phyloP scores from a whole-genome alignment of 1,140 invertebrate genomes.

The Homalodisca vitripennis region DNA sequence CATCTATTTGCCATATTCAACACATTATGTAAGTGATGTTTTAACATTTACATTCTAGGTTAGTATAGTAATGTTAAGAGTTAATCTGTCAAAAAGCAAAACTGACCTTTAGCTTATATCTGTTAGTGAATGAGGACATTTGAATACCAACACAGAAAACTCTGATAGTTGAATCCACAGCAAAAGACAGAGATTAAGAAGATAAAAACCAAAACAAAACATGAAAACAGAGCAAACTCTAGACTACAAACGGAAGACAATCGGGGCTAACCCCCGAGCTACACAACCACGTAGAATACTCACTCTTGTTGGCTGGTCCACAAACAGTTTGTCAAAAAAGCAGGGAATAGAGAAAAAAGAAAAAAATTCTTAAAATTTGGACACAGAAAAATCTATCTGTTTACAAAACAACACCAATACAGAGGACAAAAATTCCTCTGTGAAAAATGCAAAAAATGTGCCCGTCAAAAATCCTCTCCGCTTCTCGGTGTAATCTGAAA shows the following conservation, averaged over 20 bases:
- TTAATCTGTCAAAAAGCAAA: no score
- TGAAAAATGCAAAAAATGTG: constrained; percentile 4
- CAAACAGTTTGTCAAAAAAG: constrained; percentile 34
- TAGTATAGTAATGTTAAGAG: no score
- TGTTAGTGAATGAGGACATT: no score
- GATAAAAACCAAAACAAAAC: constrained; percentile 21
- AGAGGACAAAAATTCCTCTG: neutral
- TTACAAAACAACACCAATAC: neutral
- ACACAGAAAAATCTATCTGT: constrained; percentile 8
- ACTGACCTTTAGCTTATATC: no score
- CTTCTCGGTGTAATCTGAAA: constrained; percentile 8
- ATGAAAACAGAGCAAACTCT: neutral
- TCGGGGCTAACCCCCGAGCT: constrained; percentile 10
- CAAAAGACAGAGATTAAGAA: constrained; percentile 4
- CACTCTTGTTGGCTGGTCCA: constrained; percentile 31
- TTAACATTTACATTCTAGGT: no score
- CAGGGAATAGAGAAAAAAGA: constrained; percentile 28
- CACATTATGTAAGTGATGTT: no score
- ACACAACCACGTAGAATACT: constrained; percentile 31
- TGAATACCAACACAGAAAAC: constrained; percentile 45
- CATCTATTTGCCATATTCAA: no score
- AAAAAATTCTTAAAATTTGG: constrained; percentile 31
- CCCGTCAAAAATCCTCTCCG: neutral
- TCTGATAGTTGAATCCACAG: constrained; percentile 14
- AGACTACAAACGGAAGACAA: constrained; percentile 18